Percentiles rank a stretch among this genome's conserved stretches.
phyloP scores from a whole-genome alignment of 2,797 vertebrate species.

The Manis pentadactyla region DNA sequence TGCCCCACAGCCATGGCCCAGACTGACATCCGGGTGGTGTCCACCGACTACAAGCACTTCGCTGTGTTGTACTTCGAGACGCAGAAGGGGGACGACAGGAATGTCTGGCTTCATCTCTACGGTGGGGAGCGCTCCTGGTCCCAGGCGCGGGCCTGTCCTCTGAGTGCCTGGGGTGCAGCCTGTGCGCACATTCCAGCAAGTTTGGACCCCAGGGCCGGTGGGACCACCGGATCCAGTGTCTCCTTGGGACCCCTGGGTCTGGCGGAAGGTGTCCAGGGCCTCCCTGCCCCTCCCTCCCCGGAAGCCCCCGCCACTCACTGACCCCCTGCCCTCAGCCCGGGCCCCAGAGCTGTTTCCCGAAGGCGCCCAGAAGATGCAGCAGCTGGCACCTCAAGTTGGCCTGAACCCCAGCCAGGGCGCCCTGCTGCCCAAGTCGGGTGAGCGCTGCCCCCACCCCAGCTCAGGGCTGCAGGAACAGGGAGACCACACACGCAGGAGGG shows the following conservation, averaged over 20 bases:
- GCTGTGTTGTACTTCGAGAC: neutral
- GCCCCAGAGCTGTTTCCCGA: neutral
- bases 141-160: neutral
- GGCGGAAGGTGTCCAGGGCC: accelerated
- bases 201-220: accelerated
- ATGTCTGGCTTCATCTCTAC: neutral
- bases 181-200: neutral
- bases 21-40: neutral
- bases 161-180: accelerated
- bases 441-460: accelerated
- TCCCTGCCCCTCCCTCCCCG: neutral
- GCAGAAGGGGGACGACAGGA: neutral
- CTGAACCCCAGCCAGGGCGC: constrained; percentile 48
- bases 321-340: neutral
- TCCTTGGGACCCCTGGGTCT: neutral
- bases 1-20: constrained; percentile 11
- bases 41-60: neutral
- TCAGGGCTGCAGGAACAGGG: neutral
- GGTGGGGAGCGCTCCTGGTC: neutral
- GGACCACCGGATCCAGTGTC: neutral
- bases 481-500: too few species aligned
- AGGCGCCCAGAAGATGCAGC: constrained; percentile 51
- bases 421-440: constrained; percentile 37
- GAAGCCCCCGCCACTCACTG: neutral
- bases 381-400: constrained; percentile 25